Evolutionary conservation across 2,888 invertebrate species (phyloP), one percentile per base, ranked within the genome.

Genomic region (Morpho achilles): DNA sequence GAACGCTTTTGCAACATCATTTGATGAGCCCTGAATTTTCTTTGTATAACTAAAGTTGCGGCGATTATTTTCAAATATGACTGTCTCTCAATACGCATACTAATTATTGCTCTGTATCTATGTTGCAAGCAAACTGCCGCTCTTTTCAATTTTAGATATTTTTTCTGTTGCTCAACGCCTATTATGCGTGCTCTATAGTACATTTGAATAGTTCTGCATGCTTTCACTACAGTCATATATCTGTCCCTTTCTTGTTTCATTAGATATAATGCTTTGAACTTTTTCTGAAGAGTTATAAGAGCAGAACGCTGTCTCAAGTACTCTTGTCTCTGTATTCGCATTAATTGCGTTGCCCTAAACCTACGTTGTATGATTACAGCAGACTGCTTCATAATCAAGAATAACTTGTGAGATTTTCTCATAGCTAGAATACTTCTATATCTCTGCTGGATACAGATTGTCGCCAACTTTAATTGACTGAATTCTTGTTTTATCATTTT

Each of bases 161-260:
- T 60, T 47, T 72, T 64, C 46, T 82, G 77, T 61, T 80, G 72
- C 39, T 65, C 68, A 56, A 68, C 79, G 62, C 72, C 83, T 39
- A 64, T 53, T 54, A 66, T 64, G 59, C 73, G 76, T 1, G 80
- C 76, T 70, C 77, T 80, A 63, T 84, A 92, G 49, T 69, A 71
- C 58, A 69, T 75, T 70, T 93, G 92, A 49, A 93, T 83, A 7
- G 68, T 57, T 23, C 76, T 64, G 50, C 76, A 79, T 1, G 91
- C 77, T 51, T 74, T 75, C 64, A 80, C 75, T 42, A 80, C 70
- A 10, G 67, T 67, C 8, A 82, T 59, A 68, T 86, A 93, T 42
- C 75, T 71, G 9, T 67, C 63, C 61, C 82, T 79, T 54, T 83
- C 77, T 56, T 63, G 63, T 69, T 77, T 84, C 79, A 85, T 83